Percentiles rank a stretch among this genome's conserved stretches.
phyloP scores from a whole-genome alignment of 2,888 invertebrate species.

The Synergus gifuensis region DNA sequence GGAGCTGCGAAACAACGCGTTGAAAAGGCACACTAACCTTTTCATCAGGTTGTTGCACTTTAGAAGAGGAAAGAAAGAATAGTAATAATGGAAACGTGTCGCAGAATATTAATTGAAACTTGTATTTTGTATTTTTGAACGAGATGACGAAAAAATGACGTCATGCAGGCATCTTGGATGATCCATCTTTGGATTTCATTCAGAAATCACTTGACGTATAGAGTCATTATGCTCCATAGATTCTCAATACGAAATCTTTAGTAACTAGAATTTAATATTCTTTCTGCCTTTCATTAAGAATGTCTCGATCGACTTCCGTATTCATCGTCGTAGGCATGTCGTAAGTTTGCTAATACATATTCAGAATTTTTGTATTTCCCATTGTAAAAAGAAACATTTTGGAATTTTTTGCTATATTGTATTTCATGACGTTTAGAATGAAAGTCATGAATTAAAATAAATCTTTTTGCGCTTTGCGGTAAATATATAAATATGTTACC shows the following conservation, averaged over 20 bases:
- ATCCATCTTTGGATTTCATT: background rate
- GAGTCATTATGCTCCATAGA: background rate
- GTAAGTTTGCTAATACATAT: background rate
- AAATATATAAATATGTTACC: no score
- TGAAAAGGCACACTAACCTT: slow-evolving; percentile 3
- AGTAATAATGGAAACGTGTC: slow-evolving; percentile 10
- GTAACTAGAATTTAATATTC: background rate
- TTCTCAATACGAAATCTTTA: background rate
- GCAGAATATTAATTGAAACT: slow-evolving; percentile 24
- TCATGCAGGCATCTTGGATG: background rate
- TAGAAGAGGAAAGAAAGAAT: background rate
- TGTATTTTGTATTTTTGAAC: background rate
- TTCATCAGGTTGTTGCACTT: background rate
- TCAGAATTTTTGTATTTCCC: background rate
- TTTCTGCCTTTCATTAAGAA: background rate
- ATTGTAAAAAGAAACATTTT: no score
- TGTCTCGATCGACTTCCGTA: slow-evolving; percentile 2
- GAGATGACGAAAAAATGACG: background rate
- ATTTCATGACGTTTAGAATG: no score
- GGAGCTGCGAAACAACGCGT: background rate
- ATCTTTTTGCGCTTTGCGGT: no score
- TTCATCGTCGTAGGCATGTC: background rate
- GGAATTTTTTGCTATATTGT: no score
- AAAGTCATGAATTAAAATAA: no score
- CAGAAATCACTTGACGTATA: background rate